Evolutionary conservation across 2,113 vertebrate genomes (phyloP), one percentile per base, ranked within the genome.

Genomic region (Morone saxatilis): DNA sequence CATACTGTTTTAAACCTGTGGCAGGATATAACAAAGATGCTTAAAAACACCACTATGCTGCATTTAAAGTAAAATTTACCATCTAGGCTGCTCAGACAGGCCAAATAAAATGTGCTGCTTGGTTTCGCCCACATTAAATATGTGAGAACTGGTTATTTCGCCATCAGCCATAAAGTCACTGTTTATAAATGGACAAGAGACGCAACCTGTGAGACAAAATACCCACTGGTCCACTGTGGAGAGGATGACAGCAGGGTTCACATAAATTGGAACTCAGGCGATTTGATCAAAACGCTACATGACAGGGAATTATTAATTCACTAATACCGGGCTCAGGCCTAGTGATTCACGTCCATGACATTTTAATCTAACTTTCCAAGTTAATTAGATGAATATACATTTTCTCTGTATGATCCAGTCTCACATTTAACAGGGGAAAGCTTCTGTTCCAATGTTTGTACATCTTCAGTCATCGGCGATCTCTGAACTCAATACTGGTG

Each of bases 261-360:
- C 65, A 71, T 60, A 51, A 72, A 86, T 45, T 50, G 20, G 5
- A 43, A 11, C 47, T 11, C 17, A 17, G 25, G 4, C 1, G 0
- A 36, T 50, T 65, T 78, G 77, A 81, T 86, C 14, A 74, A 68
- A 76, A 68, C 20, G 3, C 38, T 16, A 2, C 19, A 31, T 82
- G 86, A 81, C 56, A 78, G 67, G 22, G 59, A 78, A 57, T 86
- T 71, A 85, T 86, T 76, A 61, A 83, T 83, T 82, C 43, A 80
- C 65, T 3, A 13, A 65, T 38, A 13, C 7, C 5, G 25, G 25
- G 25, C 31, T 40, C 31, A 53, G 14, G 11, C 69, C 19, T 47
- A 20, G 13, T 45, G 68, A 51, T 69, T 8, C 74, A 14, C 16
- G 63, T 22, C 47, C 19, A 10, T 76, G 76, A 40, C 51, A 67